Percentiles rank a stretch among this genome's conserved stretches.
Evolutionary conservation across 2,888 invertebrate species (phyloP).

Genomic region (Cistogaster globosa): DNA sequence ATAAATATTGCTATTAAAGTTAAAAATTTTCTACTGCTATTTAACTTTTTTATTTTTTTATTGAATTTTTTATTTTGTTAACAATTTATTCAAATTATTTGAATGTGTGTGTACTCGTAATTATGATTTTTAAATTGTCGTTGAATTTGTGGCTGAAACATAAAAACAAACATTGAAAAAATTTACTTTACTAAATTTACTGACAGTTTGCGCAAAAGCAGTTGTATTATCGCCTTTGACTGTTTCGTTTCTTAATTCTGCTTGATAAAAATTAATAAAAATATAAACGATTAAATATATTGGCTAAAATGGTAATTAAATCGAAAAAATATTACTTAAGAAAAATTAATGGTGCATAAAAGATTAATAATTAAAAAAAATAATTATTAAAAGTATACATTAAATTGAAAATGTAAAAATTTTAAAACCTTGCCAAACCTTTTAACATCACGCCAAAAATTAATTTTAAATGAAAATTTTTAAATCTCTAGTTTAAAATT

Average conservation of each 20-base stretch:
- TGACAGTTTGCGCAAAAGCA: constrained; percentile 62
- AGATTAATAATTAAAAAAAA: too few species aligned
- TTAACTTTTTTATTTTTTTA: constrained; percentile 8
- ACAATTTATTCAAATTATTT: neutral
- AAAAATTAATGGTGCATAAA: too few species aligned
- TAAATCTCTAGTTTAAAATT: too few species aligned
- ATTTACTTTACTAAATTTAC: constrained; percentile 36
- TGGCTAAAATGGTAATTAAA: constrained; percentile 53
- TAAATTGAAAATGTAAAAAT: too few species aligned
- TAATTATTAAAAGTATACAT: too few species aligned
- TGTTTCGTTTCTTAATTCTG: constrained; percentile 20
- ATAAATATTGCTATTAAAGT: too few species aligned
- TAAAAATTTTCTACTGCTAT: too few species aligned
- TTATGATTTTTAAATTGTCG: constrained; percentile 1
- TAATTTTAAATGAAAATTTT: too few species aligned
- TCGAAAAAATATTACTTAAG: neutral
- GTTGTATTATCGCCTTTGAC: constrained; percentile 53
- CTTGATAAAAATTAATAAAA: constrained; percentile 6
- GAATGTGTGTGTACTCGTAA: neutral
- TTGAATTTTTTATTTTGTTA: neutral
- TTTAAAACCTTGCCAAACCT: too few species aligned
- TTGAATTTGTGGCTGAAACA: constrained; percentile 38
- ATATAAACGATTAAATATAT: constrained; percentile 10
- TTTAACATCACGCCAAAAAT: too few species aligned
- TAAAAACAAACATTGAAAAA: constrained; percentile 27